Evolutionary conservation across 30 jellyfish, hydroid and myxozoan species (phyloP).

Genomic region (Pseudorhiza aurosa): DNA sequence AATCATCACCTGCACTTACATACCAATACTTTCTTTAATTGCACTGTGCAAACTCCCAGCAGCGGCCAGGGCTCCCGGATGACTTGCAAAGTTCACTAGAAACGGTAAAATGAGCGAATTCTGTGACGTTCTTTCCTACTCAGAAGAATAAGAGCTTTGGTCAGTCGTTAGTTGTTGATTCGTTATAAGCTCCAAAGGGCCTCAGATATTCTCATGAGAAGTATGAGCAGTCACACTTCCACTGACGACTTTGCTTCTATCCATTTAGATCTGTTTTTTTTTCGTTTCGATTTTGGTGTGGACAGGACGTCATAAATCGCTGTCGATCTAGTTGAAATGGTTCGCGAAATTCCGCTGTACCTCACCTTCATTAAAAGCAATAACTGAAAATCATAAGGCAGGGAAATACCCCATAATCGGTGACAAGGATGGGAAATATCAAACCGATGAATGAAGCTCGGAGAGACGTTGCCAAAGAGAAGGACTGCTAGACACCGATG

Average conservation of each 20-base stretch:
- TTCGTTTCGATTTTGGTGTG: too few species aligned
- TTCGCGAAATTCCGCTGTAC: too few species aligned
- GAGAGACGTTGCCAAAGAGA: too few species aligned
- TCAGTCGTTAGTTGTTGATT: constrained; percentile 1
- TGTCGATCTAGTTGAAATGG: too few species aligned
- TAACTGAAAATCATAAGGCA: too few species aligned
- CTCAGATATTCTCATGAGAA: background rate
- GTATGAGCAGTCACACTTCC: constrained; percentile 58
- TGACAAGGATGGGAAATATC: too few species aligned
- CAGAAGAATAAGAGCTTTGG: background rate
- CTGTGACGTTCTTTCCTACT: background rate
- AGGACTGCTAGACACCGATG: too few species aligned
- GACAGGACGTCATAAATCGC: too few species aligned
- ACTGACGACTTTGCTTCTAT: constrained; percentile 67
- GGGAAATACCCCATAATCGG: too few species aligned
- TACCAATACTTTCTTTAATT: constrained; percentile 74
- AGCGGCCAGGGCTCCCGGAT: constrained; percentile 70
- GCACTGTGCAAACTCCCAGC: constrained; percentile 70
- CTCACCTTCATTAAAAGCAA: too few species aligned
- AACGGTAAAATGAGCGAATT: constrained; percentile 43
- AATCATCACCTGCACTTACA: constrained; percentile 21
- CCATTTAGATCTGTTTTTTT: too few species aligned
- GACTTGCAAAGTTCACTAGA: constrained; percentile 61
- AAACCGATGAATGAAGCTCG: too few species aligned
- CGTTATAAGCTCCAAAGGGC: background rate